Conservation (phyloP, 1,140 invertebrate species). For the Coenobita brevimanus region DNA sequence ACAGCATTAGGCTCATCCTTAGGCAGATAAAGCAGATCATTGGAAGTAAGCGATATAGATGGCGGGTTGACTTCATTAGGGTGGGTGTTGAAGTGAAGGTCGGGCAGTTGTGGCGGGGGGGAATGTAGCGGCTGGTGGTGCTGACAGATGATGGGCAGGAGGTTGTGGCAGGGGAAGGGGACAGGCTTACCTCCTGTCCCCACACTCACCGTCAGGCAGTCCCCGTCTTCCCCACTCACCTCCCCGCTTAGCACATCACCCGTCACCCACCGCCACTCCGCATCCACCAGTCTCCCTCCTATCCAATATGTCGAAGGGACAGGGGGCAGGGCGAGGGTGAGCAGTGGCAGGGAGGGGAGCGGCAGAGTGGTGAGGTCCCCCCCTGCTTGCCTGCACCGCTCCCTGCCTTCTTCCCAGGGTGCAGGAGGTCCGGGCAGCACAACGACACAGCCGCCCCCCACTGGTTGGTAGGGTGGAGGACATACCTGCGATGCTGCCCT, state of each 20-base stretch:
- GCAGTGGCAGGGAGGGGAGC: not conserved
- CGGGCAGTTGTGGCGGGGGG: too few relatives aligned
- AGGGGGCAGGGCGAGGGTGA: not conserved
- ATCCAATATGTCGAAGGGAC: constrained; percentile 18
- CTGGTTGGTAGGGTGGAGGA: constrained; percentile 9
- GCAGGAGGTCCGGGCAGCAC: not conserved
- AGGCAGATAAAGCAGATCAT: too few relatives aligned
- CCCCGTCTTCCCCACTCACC: constrained; percentile 15
- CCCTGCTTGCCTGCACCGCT: constrained; percentile 7
- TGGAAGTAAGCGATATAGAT: too few relatives aligned
- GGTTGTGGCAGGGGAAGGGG: not conserved
- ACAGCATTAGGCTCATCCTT: too few relatives aligned
- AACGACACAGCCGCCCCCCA: not conserved
- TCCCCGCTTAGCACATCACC: not conserved
- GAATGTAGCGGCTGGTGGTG: not conserved
- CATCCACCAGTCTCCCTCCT: not conserved
- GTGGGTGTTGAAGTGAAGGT: too few relatives aligned
- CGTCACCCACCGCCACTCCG: constrained; percentile 33
- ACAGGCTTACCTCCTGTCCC: not conserved
- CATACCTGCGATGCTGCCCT: not conserved
- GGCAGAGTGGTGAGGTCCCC: constrained; percentile 26
- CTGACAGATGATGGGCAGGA: constrained; percentile 15
- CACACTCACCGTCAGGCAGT: not conserved
- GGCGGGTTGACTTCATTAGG: too few relatives aligned
- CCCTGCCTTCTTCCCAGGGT: constrained; percentile 14